Base-by-base conservation (phyloP, 2,888 invertebrate species). In the Eupithecia exiguata region DNA sequence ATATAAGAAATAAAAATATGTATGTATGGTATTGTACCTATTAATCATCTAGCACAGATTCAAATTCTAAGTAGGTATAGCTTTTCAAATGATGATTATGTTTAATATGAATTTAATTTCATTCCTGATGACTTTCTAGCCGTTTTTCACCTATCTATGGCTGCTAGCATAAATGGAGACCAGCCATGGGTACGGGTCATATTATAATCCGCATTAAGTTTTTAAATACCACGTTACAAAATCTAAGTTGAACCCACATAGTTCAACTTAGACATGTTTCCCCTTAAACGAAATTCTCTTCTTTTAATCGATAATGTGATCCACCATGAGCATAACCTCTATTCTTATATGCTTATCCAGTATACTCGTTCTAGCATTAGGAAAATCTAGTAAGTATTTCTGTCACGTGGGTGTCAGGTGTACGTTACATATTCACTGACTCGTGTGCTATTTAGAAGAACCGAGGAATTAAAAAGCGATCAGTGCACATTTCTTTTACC, bases 251-350 rank as follows among this genome's bases (percentile, higher is more conserved):
- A 9, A 10, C n/a, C n/a, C n/a, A n/a, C n/a, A n/a, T n/a, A n/a
- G n/a, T 53, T 53, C 53, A 21, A 53, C 4, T 12, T 53, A 21
- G 53, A n/a, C 53, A 53, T 12, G 53, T 53, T 53, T 53, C 53
- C 61, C 16, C 25, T 61, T 1, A 21, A 53, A 53, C 30, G 16
- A 30, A 61, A 30, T 6, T 61, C 16, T 16, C 14, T 30, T 30
- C 14, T 30, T 53, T 53, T 30, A 63, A 63, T 63, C 35, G 18
- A 63, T 63, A 18, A 36, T n/a, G 35, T 30, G 63, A 63, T 63
- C 10, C 36, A 36, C 10, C 36, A 63, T 63, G 63, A 36, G 35
- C 43, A 38, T 72, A 40, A 63, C 77, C 53, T 68, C 72, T 63
- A 58, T 72, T 35, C 61, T 71, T 53, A 38, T 68, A 35, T 66